These are phyloP conservation scores for Gnathonemus longibarbis DNA, from an alignment of 2,113 vertebrate genomes.

Conservation along the genomic window DNA sequence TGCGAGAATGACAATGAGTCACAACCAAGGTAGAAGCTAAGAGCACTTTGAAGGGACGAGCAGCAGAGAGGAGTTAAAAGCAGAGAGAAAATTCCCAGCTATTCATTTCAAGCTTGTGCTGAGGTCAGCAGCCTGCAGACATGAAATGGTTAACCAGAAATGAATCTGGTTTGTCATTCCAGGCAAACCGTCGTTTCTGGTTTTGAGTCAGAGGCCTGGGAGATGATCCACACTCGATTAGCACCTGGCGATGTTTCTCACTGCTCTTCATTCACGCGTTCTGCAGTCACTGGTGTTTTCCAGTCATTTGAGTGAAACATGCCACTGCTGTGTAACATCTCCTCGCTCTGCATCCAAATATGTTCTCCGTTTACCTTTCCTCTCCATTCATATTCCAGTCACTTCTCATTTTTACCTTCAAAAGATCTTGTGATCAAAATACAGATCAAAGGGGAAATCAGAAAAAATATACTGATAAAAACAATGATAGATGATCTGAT, in stretches of 20 bases:
- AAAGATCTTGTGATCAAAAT: neutral
- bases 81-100: slow-evolving; percentile 47
- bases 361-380: neutral
- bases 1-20: slow-evolving; percentile 28
- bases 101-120: slow-evolving; percentile 60
- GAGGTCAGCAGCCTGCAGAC: slow-evolving; percentile 40
- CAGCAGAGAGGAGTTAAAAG: slow-evolving; percentile 16
- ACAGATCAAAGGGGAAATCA: neutral
- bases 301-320: neutral
- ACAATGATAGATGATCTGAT: neutral
- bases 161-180: slow-evolving; percentile 41
- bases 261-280: neutral
- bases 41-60: slow-evolving; percentile 17
- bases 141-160: slow-evolving; percentile 50
- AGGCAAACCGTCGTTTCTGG: slow-evolving; percentile 35
- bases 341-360: neutral
- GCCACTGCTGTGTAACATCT: too few relatives aligned
- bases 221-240: slow-evolving; percentile 28
- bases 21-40: slow-evolving; percentile 19
- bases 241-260: neutral
- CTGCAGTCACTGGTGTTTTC: neutral
- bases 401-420: neutral
- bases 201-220: slow-evolving; percentile 53
- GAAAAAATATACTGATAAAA: neutral
- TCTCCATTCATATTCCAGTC: neutral